Percentiles rank a stretch among this genome's conserved stretches.
These are phyloP conservation scores for Philopedon plagiatum DNA, from an alignment of 2,888 invertebrate species.

Conservation along the genomic window DNA sequence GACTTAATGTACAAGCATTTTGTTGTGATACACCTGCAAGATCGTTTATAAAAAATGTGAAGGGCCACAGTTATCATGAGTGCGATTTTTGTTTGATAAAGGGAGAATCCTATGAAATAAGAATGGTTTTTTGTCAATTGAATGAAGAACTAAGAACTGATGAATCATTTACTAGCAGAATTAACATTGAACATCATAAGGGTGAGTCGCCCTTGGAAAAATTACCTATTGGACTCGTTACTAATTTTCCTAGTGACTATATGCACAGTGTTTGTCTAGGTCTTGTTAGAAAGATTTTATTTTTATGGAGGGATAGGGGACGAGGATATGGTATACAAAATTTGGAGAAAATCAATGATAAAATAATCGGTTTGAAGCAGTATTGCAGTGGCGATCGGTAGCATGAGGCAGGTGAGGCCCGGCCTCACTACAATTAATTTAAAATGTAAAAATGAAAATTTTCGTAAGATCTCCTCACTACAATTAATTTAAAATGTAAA, in stretches of 20 bases:
- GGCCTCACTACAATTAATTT: not conserved
- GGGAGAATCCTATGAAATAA: slow-evolving; percentile 45
- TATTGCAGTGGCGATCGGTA: too few species aligned
- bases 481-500: too few species aligned
- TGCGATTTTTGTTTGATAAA: slow-evolving; percentile 54
- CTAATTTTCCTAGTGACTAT: slow-evolving; percentile 52
- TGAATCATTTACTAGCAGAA: slow-evolving; percentile 32
- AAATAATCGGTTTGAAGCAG: too few species aligned
- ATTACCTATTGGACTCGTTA: slow-evolving; percentile 45
- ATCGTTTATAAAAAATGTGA: slow-evolving; percentile 40
- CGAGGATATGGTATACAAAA: not conserved
- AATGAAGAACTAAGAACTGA: slow-evolving; percentile 52
- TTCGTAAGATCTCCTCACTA: too few species aligned
- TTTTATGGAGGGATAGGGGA: slow-evolving; percentile 32
- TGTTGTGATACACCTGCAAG: slow-evolving; percentile 21
- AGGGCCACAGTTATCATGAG: slow-evolving; percentile 49
- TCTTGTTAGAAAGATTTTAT: slow-evolving; percentile 45
- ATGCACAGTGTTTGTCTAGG: slow-evolving; percentile 56
- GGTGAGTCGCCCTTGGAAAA: slow-evolving; percentile 46
- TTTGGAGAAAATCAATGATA: slow-evolving; percentile 8
- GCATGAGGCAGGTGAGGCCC: too few species aligned
- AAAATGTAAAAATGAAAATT: too few species aligned
- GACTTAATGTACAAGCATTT: too few species aligned
- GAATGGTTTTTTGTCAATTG: slow-evolving; percentile 52
- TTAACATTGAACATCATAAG: slow-evolving; percentile 50